Percentiles rank a stretch among this genome's conserved stretches.
Evolutionary conservation across 2,888 invertebrate genomes (phyloP).

Genomic region (Ormyrus nitidulus): DNA sequence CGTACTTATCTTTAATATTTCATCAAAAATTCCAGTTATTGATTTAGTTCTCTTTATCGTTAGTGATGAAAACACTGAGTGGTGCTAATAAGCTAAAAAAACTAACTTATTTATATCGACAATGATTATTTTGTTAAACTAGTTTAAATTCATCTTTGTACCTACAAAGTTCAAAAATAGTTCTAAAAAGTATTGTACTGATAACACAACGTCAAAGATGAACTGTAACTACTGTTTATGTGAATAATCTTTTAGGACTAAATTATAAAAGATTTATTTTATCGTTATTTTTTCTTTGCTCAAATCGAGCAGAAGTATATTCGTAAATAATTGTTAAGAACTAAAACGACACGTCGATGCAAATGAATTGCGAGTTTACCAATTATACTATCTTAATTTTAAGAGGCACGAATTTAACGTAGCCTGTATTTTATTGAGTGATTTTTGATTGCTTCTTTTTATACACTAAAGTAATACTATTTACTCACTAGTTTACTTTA

Average conservation of each 20-base stretch:
- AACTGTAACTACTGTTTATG: conserved; percentile 34
- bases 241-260: conserved; percentile 49
- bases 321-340: conserved; percentile 44
- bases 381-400: conserved; percentile 46
- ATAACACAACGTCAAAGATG: conserved; percentile 35
- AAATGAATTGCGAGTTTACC: conserved; percentile 48
- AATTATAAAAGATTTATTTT: conserved; percentile 43
- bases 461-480: background rate
- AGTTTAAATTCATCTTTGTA: conserved; percentile 39
- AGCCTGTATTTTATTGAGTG: conserved; percentile 29
- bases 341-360: conserved; percentile 45
- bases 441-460: conserved; percentile 24
- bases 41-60: background rate
- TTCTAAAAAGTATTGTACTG: conserved; percentile 21
- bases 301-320: conserved; percentile 26
- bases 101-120: conserved; percentile 51
- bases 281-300: conserved; percentile 43
- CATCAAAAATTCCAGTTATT: background rate
- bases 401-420: conserved; percentile 34
- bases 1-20: conserved; percentile 7
- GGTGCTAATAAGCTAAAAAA: conserved; percentile 45
- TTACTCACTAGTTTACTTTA: background rate
- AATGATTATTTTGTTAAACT: conserved; percentile 47
- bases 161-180: conserved; percentile 19
- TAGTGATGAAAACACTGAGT: conserved; percentile 30